Evolutionary conservation across 1,140 invertebrate species (phyloP).

Genomic region (Pararge aegeria): DNA sequence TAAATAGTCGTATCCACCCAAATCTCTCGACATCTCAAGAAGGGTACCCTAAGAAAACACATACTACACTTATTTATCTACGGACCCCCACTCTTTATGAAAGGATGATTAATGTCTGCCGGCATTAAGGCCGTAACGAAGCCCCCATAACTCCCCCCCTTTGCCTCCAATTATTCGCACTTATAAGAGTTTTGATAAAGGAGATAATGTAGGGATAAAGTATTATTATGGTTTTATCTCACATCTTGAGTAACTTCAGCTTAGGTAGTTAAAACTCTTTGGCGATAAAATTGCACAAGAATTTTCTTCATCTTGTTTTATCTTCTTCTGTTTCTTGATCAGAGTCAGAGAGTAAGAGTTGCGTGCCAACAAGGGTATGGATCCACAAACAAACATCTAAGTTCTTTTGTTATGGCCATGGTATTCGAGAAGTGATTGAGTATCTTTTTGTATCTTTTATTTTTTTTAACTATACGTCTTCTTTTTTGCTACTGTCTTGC

Average conservation of each 20-base stretch:
- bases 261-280: neutral
- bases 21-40: slow-evolving; percentile 55
- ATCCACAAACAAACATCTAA: too few relatives aligned
- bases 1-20: slow-evolving; percentile 44
- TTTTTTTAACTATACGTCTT: slow-evolving; percentile 81
- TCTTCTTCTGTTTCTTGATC: too few relatives aligned
- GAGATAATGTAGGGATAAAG: slow-evolving; percentile 53
- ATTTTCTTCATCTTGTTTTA: too few relatives aligned
- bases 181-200: slow-evolving; percentile 73
- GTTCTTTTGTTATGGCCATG: too few relatives aligned
- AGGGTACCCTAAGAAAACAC: slow-evolving; percentile 77
- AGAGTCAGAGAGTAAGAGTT: too few relatives aligned
- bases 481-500: slow-evolving; percentile 93
- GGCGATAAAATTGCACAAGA: neutral
- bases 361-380: too few relatives aligned
- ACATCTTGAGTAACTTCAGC: neutral
- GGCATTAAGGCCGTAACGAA: slow-evolving; percentile 75
- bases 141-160: slow-evolving; percentile 35
- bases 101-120: slow-evolving; percentile 78
- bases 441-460: slow-evolving; percentile 53
- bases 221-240: slow-evolving; percentile 20
- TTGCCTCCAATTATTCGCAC: slow-evolving; percentile 68
- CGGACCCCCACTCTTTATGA: slow-evolving; percentile 75
- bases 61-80: slow-evolving; percentile 80
- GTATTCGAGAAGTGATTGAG: too few relatives aligned